Base-by-base conservation (phyloP, 1,140 invertebrate species). In the Chionoecetes opilio region DNA sequence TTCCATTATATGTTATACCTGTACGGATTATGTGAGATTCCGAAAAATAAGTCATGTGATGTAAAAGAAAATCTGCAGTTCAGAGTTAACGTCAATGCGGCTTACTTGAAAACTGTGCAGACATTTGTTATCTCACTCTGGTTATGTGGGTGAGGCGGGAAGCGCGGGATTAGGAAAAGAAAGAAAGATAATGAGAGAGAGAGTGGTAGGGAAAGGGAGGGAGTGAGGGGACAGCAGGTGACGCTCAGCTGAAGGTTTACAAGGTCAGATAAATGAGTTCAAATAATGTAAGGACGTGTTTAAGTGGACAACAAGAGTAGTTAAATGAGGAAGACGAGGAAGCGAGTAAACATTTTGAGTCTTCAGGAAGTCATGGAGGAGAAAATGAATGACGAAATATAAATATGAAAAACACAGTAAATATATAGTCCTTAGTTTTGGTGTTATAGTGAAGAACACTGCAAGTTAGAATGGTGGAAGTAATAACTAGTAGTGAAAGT, bases 141-240 rank as follows among this genome's bases (percentile, higher is more conserved):
- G 11, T 75, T 75, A 75, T n/a, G 21, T 37, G 37, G 21, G 34
- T 34, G 26, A n/a, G 35, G 21, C 31, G 11, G 37, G 46, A 46
- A 46, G 37, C 26, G 35, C 41, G 38, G 29, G 88, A 90, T n/a
- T n/a, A n/a, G n/a, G n/a, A 32, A 34, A 32, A 88, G 86, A 35
- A 21, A 32, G 86, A 32, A 6, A 34, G 86, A 32, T n/a, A 37
- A 88, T 17, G 86, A 38, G 37, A 38, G 88, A 46, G 88, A 38
- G 88, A 38, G 88, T 46, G 37, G 31, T 21, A 38, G 88, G 34
- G 35, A 90, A 38, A 90, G 35, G 9, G 88, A 90, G 88, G 3
- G 35, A 41, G 37, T 38, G 14, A 90, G 21, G 1, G 37, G 11
- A 29, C 32, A 31, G 11, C 32, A 87, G 11, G 37, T 87, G 85